A percentile compares a stretch with the other conserved stretches of the same genome.
Evolutionary conservation across 2,113 vertebrate species (phyloP).

Genomic region (Melierax canorus): DNA sequence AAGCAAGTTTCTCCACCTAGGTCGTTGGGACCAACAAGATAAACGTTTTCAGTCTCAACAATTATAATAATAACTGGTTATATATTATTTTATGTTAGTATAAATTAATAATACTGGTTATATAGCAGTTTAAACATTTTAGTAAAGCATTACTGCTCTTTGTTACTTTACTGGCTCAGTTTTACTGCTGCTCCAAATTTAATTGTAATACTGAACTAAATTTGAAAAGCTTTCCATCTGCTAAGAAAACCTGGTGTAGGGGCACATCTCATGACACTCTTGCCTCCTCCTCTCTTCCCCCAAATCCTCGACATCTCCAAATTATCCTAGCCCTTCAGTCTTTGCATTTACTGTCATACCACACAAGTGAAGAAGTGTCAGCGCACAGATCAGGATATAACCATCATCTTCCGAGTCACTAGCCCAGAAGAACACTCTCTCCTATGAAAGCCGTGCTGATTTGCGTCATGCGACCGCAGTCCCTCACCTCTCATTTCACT

Average conservation of each 20-base stretch:
- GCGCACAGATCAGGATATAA: not conserved
- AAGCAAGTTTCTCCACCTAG: not conserved
- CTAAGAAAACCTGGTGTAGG: not conserved
- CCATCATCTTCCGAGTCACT: not conserved
- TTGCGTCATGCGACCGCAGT: not conserved
- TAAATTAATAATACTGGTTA: not conserved
- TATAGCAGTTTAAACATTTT: not conserved
- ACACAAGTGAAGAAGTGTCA: not conserved
- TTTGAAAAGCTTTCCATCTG: not conserved
- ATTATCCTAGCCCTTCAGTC: not conserved
- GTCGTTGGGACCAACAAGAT: not conserved
- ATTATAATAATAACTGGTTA: not conserved
- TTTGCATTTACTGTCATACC: not conserved
- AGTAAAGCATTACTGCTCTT: not conserved
- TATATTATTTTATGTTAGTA: not conserved
- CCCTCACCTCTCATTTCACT: not conserved
- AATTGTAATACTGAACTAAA: not conserved
- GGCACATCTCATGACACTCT: not conserved
- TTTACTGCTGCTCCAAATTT: not conserved
- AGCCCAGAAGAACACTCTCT: not conserved
- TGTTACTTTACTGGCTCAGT: not conserved
- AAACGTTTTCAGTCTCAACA: not conserved
- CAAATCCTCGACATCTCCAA: not conserved
- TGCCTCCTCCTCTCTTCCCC: not conserved
- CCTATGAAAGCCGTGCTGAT: not conserved